Evolutionary conservation across 2,113 vertebrate genomes (phyloP).

Genomic region (Anhinga anhinga): DNA sequence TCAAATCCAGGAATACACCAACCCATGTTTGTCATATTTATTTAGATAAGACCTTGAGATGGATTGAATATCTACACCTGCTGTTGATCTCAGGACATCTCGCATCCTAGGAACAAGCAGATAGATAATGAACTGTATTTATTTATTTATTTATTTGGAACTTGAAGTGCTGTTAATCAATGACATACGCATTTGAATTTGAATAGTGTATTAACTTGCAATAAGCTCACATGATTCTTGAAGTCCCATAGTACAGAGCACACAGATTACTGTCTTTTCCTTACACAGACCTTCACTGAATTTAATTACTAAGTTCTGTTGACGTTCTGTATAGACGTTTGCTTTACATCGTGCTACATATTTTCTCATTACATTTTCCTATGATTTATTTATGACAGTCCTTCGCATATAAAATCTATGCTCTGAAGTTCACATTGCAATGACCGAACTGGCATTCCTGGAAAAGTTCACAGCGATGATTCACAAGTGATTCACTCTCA

Average conservation of each 20-base stretch:
- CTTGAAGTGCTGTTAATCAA: background rate
- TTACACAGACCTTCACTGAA: constrained; percentile 56
- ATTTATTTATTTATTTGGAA: background rate
- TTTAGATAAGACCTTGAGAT: background rate
- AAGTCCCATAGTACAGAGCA: constrained; percentile 16
- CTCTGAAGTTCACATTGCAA: constrained; percentile 68
- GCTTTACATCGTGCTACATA: constrained; percentile 65
- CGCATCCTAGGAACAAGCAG: background rate
- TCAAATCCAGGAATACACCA: background rate
- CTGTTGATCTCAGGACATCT: background rate
- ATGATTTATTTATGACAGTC: constrained; percentile 75
- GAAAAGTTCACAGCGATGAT: constrained; percentile 53
- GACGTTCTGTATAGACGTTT: constrained; percentile 36
- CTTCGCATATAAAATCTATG: constrained; percentile 65
- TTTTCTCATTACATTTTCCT: constrained; percentile 71
- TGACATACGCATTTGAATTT: constrained; percentile 32
- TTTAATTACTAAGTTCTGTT: constrained; percentile 69
- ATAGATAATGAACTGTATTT: background rate
- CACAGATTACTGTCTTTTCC: constrained; percentile 38
- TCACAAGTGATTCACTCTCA: constrained; percentile 50
- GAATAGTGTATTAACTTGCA: constrained; percentile 43
- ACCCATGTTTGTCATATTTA: rapidly evolving
- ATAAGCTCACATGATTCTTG: constrained; percentile 24
- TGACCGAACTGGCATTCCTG: constrained; percentile 48
- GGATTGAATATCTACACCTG: background rate